phyloP scores from a whole-genome alignment of 2,797 vertebrate genomes.

The Saguinus oedipus region DNA sequence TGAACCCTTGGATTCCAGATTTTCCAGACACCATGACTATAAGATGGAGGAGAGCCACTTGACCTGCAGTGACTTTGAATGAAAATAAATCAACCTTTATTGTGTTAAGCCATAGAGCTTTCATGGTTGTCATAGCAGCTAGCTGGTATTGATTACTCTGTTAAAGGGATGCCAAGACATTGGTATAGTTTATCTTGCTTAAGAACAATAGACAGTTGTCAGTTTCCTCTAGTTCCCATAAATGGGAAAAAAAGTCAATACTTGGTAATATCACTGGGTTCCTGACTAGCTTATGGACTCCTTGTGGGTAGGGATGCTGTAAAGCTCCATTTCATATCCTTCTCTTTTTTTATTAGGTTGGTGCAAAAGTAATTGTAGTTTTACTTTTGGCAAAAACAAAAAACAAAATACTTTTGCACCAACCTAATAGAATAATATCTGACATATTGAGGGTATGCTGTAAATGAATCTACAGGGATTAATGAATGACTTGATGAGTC shows the following conservation, averaged over 20 bases:
- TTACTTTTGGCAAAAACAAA: too few relatives aligned
- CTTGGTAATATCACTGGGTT: too few relatives aligned
- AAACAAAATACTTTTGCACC: background rate
- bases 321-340: background rate
- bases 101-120: background rate
- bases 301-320: background rate
- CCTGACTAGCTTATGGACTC: background rate
- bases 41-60: accelerated
- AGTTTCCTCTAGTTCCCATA: background rate
- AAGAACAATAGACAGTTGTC: background rate
- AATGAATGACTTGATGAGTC: background rate
- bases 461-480: background rate
- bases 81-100: background rate
- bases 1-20: background rate
- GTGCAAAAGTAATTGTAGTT: background rate
- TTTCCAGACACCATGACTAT: background rate
- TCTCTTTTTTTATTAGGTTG: background rate
- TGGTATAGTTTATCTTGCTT: background rate
- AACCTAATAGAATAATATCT: accelerated
- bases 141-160: too few relatives aligned
- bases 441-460: accelerated
- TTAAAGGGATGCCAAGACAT: background rate
- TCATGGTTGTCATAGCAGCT: background rate
- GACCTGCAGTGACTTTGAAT: accelerated
- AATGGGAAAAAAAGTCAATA: background rate